Base-by-base conservation (phyloP, 2,113 vertebrate genomes). In the Cochlearius cochlearius region DNA sequence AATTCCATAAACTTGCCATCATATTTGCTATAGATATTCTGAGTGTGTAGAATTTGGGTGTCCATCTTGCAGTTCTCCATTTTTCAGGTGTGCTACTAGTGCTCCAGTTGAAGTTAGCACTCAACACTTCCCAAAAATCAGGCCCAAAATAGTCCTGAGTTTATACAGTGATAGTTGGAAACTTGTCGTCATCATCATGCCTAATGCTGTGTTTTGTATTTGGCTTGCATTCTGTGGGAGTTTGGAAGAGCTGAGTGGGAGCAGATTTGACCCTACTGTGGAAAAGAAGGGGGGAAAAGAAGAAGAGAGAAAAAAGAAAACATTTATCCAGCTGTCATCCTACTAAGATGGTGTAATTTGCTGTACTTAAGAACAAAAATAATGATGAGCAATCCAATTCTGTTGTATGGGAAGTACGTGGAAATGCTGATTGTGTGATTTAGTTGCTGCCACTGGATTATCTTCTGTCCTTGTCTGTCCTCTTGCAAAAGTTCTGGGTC, bases 281-380 rank as follows among this genome's bases (percentile, higher is more conserved):
- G 32, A 5, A 27, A 78, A 68, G 2, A 6, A 7, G 3, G 30
- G 3, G 45, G 45, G 41, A 43, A 15, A 43, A 43, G 4, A 5
- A 11, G 15, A 9, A 11, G 6, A 29, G 3, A 21, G 19, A 56
- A 64, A 36, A 36, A 45, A 30, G 3, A 27, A 52, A 77, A 45
- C n/a, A 76, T 92, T 93, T 94, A 92, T 79, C 63, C 85, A 96
- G 75, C 60, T 92, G 88, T 94, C 22, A 49, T 77, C 34, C 47
- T 59, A 45, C 63, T 76, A 90, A 43, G 38, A 68, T 87, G 58
- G 25, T 91, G 20, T 88, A 64, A 79, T 90, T 87, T 66, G 13
- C 41, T 82, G 34, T 87, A 72, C 49, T 75, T 91, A 53, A 56
- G 59, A 92, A 76, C 15, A 83, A 92, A 93, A 92, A 68, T 80